Percentiles rank a stretch among this genome's conserved stretches.
Evolutionary conservation across 2,888 invertebrate genomes (phyloP).

Genomic region (Lottia gigantea): DNA sequence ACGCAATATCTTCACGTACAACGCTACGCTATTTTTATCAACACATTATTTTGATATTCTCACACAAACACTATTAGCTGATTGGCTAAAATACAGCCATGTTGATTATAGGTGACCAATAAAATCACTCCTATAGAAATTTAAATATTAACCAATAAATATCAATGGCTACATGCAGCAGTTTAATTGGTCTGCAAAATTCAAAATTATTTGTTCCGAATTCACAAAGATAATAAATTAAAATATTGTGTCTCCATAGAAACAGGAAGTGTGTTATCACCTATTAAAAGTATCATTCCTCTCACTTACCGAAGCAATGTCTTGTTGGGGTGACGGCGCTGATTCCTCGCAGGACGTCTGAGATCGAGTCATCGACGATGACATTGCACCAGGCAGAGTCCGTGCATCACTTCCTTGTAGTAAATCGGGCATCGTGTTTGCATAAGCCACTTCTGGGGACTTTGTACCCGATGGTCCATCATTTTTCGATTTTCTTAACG

Average conservation of each 20-base stretch:
- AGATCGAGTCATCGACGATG: constrained; percentile 30
- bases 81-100: too few relatives aligned
- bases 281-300: constrained; percentile 27
- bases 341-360: constrained; percentile 35
- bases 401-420: constrained; percentile 33
- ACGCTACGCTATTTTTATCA: too few relatives aligned
- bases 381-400: constrained; percentile 24
- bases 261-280: constrained; percentile 23
- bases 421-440: constrained; percentile 42
- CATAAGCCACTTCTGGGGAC: constrained; percentile 27
- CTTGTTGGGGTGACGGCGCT: constrained; percentile 28
- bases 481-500: constrained; percentile 72
- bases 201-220: too few relatives aligned
- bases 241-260: too few relatives aligned
- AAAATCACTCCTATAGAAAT: too few relatives aligned
- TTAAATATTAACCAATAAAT: too few relatives aligned
- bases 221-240: too few relatives aligned
- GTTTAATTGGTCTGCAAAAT: constrained; percentile 6
- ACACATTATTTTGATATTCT: not conserved
- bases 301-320: constrained; percentile 50
- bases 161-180: constrained; percentile 21
- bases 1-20: too few relatives aligned
- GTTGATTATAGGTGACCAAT: too few relatives aligned
- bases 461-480: constrained; percentile 27
- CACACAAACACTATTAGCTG: constrained; percentile 1